Conservation (phyloP, 1,140 invertebrate genomes). For the Papilio dardanus region DNA sequence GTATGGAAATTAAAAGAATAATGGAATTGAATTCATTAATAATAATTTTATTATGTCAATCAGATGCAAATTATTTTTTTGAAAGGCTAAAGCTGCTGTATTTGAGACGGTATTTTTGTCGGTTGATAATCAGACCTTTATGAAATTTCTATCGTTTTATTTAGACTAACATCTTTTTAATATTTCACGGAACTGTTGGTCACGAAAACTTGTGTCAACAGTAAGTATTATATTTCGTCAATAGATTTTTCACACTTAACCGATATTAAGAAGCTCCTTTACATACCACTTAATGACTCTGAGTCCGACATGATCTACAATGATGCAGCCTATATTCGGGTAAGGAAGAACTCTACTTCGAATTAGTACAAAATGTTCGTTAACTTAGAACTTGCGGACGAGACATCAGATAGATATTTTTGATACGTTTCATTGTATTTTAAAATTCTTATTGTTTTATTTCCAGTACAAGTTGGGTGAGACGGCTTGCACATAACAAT, state of each 20-base stretch:
- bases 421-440: background rate
- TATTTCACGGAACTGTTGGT: background rate
- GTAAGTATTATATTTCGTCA: too few relatives aligned
- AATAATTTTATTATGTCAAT: slow-evolving; percentile 34
- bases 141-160: background rate
- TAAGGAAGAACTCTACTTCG: background rate
- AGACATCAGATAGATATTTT: background rate
- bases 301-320: background rate
- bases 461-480: background rate
- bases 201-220: too few relatives aligned
- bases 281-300: background rate
- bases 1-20: slow-evolving; percentile 19
- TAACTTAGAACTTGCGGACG: background rate
- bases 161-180: background rate
- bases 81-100: slow-evolving; percentile 2
- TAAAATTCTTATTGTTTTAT: slow-evolving; percentile 2
- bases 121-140: background rate
- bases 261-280: background rate
- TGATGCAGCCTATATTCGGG: too few relatives aligned
- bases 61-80: slow-evolving; percentile 14
- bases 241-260: too few relatives aligned
- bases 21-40: slow-evolving; percentile 33
- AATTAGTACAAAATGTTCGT: background rate
- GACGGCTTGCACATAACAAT: background rate
- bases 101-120: background rate